Percentiles rank a stretch among this genome's conserved stretches.
Conservation (phyloP, 2,113 vertebrate species). For the Microcebus jonahi region DNA sequence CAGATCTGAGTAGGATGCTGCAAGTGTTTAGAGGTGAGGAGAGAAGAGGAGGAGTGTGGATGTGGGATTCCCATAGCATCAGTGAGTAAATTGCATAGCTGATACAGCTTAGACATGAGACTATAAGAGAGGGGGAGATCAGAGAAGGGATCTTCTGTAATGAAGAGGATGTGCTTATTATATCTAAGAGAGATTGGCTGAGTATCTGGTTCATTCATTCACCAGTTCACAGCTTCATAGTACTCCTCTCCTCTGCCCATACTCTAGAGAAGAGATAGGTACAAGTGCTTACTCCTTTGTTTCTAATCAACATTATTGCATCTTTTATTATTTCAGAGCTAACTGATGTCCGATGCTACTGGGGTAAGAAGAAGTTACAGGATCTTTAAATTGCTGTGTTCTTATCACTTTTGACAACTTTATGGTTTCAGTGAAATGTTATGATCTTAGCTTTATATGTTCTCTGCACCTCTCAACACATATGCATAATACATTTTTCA, state of each 20-base stretch:
- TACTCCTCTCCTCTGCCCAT: neutral
- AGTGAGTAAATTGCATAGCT: neutral
- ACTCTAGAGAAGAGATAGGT: neutral
- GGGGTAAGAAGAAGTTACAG: conserved; percentile 69
- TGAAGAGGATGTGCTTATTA: neutral
- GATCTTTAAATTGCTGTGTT: neutral
- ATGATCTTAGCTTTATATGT: neutral
- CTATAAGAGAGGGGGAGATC: neutral
- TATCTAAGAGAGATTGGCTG: neutral
- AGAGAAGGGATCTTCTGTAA: neutral
- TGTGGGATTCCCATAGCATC: neutral
- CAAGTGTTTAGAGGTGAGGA: conserved; percentile 44
- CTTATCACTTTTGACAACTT: neutral
- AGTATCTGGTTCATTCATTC: neutral
- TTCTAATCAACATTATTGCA: conserved; percentile 6
- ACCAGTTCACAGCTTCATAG: neutral
- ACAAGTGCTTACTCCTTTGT: neutral
- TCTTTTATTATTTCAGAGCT: conserved; percentile 74
- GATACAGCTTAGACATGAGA: neutral
- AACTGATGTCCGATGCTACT: conserved; percentile 50
- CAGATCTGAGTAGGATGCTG: conserved; percentile 54
- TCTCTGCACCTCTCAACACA: neutral
- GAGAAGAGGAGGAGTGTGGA: neutral
- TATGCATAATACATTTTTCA: neutral
- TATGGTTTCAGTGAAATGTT: neutral